Evolutionary conservation across 2,888 invertebrate species (phyloP).

Genomic region (Chrysodeixis includens): DNA sequence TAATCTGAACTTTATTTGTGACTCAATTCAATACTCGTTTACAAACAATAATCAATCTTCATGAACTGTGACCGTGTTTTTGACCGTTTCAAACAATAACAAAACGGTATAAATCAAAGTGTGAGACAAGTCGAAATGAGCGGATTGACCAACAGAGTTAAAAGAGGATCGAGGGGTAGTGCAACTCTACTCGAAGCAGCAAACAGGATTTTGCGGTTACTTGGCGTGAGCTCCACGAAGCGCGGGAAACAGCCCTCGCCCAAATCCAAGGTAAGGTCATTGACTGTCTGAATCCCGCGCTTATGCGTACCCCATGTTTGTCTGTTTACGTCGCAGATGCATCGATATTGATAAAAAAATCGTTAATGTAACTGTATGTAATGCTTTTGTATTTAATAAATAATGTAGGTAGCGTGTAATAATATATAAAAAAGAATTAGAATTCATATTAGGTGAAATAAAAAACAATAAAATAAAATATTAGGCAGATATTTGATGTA

Average conservation of each 20-base stretch:
- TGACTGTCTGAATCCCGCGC: slow-evolving; percentile 73
- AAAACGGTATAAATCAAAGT: slow-evolving; percentile 78
- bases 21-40: slow-evolving; percentile 54
- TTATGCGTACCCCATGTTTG: slow-evolving; percentile 63
- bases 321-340: slow-evolving; percentile 33
- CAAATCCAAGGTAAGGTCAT: slow-evolving; percentile 88
- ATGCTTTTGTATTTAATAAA: neutral
- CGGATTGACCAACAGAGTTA: slow-evolving; percentile 88
- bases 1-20: slow-evolving; percentile 49
- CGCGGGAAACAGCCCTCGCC: slow-evolving; percentile 89
- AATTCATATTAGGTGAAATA: no score
- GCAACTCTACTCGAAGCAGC: slow-evolving; percentile 88
- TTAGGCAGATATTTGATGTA: no score
- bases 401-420: neutral
- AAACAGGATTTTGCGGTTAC: slow-evolving; percentile 87
- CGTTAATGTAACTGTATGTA: neutral
- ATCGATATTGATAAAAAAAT: neutral
- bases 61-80: slow-evolving; percentile 84
- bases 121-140: slow-evolving; percentile 87
- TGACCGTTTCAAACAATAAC: slow-evolving; percentile 79
- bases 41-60: slow-evolving; percentile 66
- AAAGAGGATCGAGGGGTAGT: slow-evolving; percentile 89
- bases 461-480: no score
- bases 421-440: neutral
- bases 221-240: slow-evolving; percentile 87